These are phyloP conservation scores for Campylomormyrus tamandua DNA, from an alignment of 2,113 vertebrate genomes.

Conservation along the genomic window DNA sequence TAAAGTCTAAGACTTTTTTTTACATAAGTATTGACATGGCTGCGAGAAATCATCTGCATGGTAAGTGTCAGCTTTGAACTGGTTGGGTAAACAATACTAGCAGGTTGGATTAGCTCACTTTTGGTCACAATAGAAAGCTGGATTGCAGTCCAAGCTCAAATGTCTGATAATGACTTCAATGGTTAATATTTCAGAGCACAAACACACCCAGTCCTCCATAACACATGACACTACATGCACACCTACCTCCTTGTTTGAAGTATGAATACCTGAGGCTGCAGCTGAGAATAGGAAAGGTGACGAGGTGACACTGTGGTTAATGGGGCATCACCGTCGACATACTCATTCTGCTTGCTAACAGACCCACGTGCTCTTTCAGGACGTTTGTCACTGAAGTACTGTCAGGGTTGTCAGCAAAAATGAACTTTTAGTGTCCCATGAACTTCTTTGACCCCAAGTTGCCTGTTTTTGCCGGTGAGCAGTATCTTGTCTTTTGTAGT, in stretches of 20 bases:
- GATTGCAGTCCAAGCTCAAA: no score
- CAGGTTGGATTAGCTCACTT: no score
- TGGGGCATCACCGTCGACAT: background rate
- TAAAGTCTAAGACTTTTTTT: no score
- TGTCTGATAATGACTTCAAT: background rate
- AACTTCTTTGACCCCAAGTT: background rate
- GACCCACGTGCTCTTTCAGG: background rate
- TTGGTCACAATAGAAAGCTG: no score
- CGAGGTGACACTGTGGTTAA: background rate
- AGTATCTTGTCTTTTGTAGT: background rate
- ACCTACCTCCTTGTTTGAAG: background rate
- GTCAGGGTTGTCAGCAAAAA: background rate
- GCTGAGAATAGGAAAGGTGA: background rate
- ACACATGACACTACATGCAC: background rate
- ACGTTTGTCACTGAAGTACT: background rate
- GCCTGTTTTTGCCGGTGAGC: background rate
- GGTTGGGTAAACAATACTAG: no score
- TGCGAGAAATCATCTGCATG: no score
- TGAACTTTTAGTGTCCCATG: background rate
- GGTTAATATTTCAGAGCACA: background rate
- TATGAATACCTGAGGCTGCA: background rate
- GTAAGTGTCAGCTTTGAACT: no score
- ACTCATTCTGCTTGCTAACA: background rate
- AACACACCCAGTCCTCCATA: background rate
- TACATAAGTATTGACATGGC: no score